Conservation (phyloP, 2,888 invertebrate species). For the Spilosoma lubricipeda region DNA sequence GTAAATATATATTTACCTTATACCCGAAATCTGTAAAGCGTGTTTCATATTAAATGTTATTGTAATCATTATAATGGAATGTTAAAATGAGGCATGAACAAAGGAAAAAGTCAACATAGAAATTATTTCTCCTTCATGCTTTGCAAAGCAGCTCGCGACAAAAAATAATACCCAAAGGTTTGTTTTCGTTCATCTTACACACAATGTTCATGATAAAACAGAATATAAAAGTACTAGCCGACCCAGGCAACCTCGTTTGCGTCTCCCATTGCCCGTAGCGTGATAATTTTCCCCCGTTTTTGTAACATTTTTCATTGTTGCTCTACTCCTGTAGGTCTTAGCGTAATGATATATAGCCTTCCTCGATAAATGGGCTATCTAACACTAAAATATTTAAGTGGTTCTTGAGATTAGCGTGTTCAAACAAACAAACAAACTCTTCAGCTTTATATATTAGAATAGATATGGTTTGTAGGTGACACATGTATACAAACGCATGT, state of each 20-base stretch:
- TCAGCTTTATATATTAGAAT: no score
- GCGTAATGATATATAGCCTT: no score
- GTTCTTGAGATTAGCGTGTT: no score
- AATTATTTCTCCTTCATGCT: not conserved
- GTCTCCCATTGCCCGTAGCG: no score
- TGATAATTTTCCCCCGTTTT: no score
- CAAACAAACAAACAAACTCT: no score
- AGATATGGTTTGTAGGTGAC: not conserved
- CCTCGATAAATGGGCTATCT: no score
- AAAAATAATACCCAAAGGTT: not conserved
- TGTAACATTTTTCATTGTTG: no score
- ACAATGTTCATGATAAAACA: not conserved
- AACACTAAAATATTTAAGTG: no score
- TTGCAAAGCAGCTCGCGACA: not conserved
- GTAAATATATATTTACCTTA: constrained; percentile 22
- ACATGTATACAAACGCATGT: not conserved
- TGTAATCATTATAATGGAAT: constrained; percentile 9
- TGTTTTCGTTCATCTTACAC: not conserved
- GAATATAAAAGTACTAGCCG: not conserved
- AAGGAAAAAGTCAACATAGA: not conserved
- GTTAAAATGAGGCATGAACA: not conserved
- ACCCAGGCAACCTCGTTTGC: no score
- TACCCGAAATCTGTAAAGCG: constrained; percentile 9
- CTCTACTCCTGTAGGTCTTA: no score
- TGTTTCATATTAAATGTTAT: constrained; percentile 10